Evolutionary conservation across 2,113 vertebrate species (phyloP), one percentile per base, ranked within the genome.

Genomic region (Nesogale talazaci): DNA sequence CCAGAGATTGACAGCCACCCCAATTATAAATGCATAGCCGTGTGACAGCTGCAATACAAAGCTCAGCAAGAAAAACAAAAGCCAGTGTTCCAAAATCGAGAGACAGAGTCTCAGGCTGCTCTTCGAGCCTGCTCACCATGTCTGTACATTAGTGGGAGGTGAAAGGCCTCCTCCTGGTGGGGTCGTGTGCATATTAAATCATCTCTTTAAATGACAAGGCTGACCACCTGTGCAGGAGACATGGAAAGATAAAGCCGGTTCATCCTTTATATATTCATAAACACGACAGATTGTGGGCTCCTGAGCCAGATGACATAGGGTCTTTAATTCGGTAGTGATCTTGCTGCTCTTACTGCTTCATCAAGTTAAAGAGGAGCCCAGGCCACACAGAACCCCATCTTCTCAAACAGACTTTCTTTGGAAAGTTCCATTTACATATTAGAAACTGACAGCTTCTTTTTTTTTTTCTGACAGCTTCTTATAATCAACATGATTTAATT

Each of bases 311-410:
- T 96, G 96, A 95, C 81, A 89, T 67, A 85, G 52, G 83, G 92
- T 96, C 94, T 97, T 3, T 38, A 84, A 65, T 56, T 86, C 93
- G 84, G 75, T 82, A 86, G 57, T 95, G 93, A 96, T 96, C 91
- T 95, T 97, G 86, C 97, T 97, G 96, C 94, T 94, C 74, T 95
- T 97, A 96, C 65, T 89, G 72, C 93, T 95, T 83, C 94, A 83
- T 95, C 92, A 90, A 84, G 94, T 96, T 92, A 95, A 96, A 31
- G 86, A 93, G 0, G 16, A 95, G 90, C 65, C 89, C 85, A 88
- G 78, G 17, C 80, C 93, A 96, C 92, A 94, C 83, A 96, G 87
- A 94, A 83, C 80, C 86, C 91, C 59, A 1, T 88, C 89, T 91
- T 95, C 93, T 92, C 93, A 92, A 94, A 81, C 31, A 94, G 78